These are phyloP conservation scores for Dryococelus australis DNA, from an alignment of 2,888 invertebrate species.

Conservation along the genomic window DNA sequence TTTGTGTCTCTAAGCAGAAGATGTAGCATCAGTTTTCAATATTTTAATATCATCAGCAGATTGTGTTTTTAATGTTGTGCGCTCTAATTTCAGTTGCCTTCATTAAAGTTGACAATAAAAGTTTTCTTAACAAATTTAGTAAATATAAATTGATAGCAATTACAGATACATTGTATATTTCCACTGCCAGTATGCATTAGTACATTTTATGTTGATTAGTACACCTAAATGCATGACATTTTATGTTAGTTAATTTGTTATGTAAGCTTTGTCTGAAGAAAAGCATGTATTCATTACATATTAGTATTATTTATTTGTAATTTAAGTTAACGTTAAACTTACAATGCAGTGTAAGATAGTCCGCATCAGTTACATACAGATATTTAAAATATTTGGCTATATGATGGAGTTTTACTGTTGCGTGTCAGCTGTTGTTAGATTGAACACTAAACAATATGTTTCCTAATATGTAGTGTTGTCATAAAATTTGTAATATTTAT, in stretches of 20 bases:
- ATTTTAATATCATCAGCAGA: not conserved
- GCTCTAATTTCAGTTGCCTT: not conserved
- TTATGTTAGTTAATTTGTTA: not conserved
- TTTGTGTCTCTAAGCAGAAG: not conserved
- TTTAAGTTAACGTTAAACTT: not conserved
- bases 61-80: not conserved
- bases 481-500: not conserved
- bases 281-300: not conserved
- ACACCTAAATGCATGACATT: not conserved
- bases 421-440: not conserved
- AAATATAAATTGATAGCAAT: not conserved
- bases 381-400: not conserved
- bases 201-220: too few relatives aligned
- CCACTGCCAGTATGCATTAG: slow-evolving; percentile 33
- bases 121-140: slow-evolving; percentile 17
- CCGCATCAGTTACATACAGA: not conserved
- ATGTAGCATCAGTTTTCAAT: not conserved
- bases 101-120: not conserved
- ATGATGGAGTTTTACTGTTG: not conserved
- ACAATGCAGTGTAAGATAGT: slow-evolving; percentile 1
- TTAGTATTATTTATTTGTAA: not conserved
- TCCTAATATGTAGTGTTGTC: not conserved
- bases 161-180: slow-evolving; percentile 31
- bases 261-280: not conserved
- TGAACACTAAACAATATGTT: not conserved